phyloP scores from a whole-genome alignment of 2,888 invertebrate species.

The Hylaea fasciaria region DNA sequence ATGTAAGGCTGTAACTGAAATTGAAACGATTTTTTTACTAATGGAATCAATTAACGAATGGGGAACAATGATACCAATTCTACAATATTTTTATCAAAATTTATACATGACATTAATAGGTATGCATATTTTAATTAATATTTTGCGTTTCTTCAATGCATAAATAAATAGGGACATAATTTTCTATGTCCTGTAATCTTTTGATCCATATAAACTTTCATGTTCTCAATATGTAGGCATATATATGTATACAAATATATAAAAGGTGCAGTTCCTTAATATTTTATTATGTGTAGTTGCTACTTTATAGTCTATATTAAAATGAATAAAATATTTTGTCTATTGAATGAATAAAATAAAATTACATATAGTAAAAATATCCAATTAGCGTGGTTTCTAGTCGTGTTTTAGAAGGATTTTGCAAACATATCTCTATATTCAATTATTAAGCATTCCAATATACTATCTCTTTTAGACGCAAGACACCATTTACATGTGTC shows the following conservation, averaged over 20 bases:
- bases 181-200: constrained; percentile 3
- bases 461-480: constrained; percentile 53
- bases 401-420: constrained; percentile 57
- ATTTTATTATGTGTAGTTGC: constrained; percentile 35
- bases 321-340: constrained; percentile 18
- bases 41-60: constrained; percentile 64
- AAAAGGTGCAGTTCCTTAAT: constrained; percentile 33
- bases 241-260: not conserved
- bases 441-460: constrained; percentile 79
- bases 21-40: constrained; percentile 45
- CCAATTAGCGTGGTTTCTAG: constrained; percentile 61
- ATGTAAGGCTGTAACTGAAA: constrained; percentile 43
- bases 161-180: constrained; percentile 1
- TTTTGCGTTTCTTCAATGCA: constrained; percentile 34
- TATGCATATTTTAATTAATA: constrained; percentile 34
- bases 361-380: constrained; percentile 41
- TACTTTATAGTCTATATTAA: constrained; percentile 16
- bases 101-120: constrained; percentile 28
- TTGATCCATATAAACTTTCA: constrained; percentile 1
- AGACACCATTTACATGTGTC: constrained; percentile 42
- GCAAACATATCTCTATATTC: constrained; percentile 72
- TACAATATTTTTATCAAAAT: constrained; percentile 45
- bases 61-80: constrained; percentile 72
- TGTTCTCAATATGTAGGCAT: constrained; percentile 3
- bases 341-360: constrained; percentile 45